phyloP scores from a whole-genome alignment of 2,888 invertebrate genomes.

The Drosophila seclusa region DNA sequence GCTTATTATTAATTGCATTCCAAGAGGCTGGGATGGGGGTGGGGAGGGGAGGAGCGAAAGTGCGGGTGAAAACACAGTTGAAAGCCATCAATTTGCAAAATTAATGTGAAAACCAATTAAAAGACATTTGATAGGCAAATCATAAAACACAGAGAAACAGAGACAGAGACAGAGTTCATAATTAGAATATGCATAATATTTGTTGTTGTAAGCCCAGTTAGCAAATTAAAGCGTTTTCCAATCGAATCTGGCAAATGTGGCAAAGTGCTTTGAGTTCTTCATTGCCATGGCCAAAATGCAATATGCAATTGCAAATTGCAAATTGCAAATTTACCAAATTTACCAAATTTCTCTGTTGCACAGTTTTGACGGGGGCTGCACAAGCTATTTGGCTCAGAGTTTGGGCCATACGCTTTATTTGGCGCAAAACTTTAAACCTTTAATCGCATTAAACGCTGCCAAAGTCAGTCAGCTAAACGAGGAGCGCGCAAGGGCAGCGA shows the following conservation, averaged over 20 bases:
- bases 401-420: constrained; percentile 68
- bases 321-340: constrained; percentile 15
- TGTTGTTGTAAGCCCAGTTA: constrained; percentile 45
- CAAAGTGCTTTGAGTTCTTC: constrained; percentile 4
- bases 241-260: constrained; percentile 34
- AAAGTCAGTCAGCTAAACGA: constrained; percentile 51
- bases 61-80: neutral
- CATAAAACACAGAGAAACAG: neutral
- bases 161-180: constrained; percentile 34
- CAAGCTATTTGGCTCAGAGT: constrained; percentile 11
- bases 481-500: neutral
- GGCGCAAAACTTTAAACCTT: constrained; percentile 76
- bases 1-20: constrained; percentile 72
- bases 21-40: too few relatives aligned
- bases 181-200: constrained; percentile 71
- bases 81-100: constrained; percentile 77
- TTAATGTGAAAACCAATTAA: constrained; percentile 77
- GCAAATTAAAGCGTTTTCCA: constrained; percentile 64
- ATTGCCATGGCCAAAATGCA: constrained; percentile 22
- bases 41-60: neutral
- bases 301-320: constrained; percentile 25
- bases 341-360: constrained; percentile 7
- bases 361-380: neutral
- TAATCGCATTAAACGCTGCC: constrained; percentile 77
- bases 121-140: constrained; percentile 47